Evolutionary conservation across 1,140 invertebrate genomes (phyloP).

Genomic region (Drosophila carrolli): DNA sequence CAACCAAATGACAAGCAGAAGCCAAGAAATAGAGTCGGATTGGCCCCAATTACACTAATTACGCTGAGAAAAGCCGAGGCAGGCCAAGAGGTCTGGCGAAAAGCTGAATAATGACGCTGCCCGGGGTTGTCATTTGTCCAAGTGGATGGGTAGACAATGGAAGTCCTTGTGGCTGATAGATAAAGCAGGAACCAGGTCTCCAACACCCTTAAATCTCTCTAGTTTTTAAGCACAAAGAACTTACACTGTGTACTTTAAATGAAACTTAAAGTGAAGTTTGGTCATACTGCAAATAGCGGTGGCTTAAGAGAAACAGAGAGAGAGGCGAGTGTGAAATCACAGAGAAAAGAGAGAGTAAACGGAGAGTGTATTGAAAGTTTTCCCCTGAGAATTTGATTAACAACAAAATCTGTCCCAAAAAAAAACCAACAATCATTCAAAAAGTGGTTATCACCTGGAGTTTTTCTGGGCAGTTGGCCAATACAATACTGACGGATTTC

Average conservation of each 20-base stretch:
- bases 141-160: constrained; percentile 1
- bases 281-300: constrained; percentile 25
- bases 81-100: constrained; percentile 24
- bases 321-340: not conserved
- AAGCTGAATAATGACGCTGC: constrained; percentile 23
- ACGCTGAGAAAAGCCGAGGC: constrained; percentile 12
- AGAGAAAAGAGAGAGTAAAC: constrained; percentile 6
- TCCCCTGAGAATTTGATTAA: constrained; percentile 43
- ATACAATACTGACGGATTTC: constrained; percentile 14
- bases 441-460: constrained; percentile 38
- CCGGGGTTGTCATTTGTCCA: not conserved
- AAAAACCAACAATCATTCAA: constrained; percentile 2
- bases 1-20: constrained; percentile 28
- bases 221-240: constrained; percentile 10
- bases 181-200: constrained; percentile 33
- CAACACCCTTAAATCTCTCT: not conserved
- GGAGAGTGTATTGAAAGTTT: constrained; percentile 19
- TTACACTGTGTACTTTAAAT: constrained; percentile 29
- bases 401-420: constrained; percentile 28
- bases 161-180: constrained; percentile 16
- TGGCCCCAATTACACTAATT: constrained; percentile 70
- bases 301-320: constrained; percentile 9
- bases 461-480: constrained; percentile 29
- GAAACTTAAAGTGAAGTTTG: constrained; percentile 4
- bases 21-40: constrained; percentile 17